Evolutionary conservation across 2,797 vertebrate species (phyloP).

Genomic region (Oreochromis mossambicus): DNA sequence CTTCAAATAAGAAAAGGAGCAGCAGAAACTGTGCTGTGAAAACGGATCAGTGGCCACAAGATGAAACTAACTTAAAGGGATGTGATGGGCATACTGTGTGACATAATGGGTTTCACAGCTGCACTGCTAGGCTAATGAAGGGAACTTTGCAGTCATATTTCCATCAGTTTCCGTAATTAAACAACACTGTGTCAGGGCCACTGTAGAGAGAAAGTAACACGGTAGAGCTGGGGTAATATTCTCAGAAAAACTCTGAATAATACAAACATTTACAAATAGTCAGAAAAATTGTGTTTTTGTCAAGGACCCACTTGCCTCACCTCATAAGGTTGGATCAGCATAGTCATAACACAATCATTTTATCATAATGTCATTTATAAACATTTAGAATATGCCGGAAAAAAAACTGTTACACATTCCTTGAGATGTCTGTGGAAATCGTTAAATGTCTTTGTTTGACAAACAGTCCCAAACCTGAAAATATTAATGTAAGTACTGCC

Average conservation of each 20-base stretch:
- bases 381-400: background rate
- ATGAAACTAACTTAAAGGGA: background rate
- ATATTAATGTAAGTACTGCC: background rate
- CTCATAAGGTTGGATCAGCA: background rate
- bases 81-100: background rate
- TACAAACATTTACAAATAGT: background rate
- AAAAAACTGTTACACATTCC: background rate
- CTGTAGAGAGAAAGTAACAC: background rate
- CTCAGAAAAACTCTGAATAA: background rate
- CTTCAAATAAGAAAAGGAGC: background rate
- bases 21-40: background rate
- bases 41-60: background rate
- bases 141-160: background rate
- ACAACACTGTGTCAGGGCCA: background rate
- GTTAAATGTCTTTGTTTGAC: background rate
- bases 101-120: background rate
- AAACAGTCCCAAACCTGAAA: background rate
- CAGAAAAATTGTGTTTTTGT: background rate
- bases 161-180: background rate
- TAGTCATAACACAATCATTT: background rate
- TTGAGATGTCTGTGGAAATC: background rate
- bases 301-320: background rate
- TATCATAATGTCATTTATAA: background rate
- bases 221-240: background rate
- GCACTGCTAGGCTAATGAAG: background rate